Evolutionary conservation across 2,797 vertebrate genomes (phyloP), one percentile per base, ranked within the genome.

Genomic region (Peromyscus melanophrys): DNA sequence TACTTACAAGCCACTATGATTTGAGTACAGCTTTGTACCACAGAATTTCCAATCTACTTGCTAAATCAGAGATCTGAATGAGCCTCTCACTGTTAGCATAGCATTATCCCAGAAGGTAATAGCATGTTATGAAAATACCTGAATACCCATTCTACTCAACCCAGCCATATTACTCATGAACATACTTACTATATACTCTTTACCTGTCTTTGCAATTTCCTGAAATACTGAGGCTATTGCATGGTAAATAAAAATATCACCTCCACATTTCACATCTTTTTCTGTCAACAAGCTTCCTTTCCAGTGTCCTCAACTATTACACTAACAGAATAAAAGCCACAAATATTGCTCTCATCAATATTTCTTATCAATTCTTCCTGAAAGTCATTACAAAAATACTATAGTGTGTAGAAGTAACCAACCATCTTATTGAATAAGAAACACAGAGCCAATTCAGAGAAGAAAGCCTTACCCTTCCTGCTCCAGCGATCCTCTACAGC

Each of bases 281-380:
- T 81, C 27, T 31, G 10, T 83, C 31, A 61, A 31, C 34, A 78
- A 83, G 29, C 10, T 89, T 94, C 11, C 13, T 83, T 83, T 77
- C 10, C 40, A 69, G 7, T 73, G 17, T 87, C 80, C 11, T 95
- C 55, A 92, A 27, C 13, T 69, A 5, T 69, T 61, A 77, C 4
- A 75, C 21, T 59, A 52, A 55, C 82, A 55, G 29, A 43, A 63
- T 49, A 89, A 94, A 94, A 87, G 0, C 6, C 17, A 55, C 43
- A 37, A 82, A 84, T 34, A 84, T 14, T 16, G 4, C 34, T 92
- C 43, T 87, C 7, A 31, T 59, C 49, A 80, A 71, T 77, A 21
- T 95, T 86, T 90, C 73, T 43, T 86, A 67, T 84, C 16, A 92
- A 77, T 95, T 89, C 16, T 27, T 92, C 67, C 69, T 73, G 27